Evolutionary conservation across 2,888 invertebrate genomes (phyloP).

Genomic region (Horisme vitalbata): DNA sequence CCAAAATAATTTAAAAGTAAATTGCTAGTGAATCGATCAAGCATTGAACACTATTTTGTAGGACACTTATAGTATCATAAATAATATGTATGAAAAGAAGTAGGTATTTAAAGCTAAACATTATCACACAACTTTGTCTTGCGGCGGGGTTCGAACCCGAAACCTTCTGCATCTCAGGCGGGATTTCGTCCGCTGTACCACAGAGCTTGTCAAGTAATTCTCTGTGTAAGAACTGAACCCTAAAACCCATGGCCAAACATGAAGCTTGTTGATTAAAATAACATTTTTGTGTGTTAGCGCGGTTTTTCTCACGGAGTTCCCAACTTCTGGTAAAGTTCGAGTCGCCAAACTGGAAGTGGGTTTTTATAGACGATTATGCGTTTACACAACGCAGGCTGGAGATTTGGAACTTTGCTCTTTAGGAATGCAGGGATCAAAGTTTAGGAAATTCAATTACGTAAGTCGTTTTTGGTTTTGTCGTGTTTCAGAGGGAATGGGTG

Average conservation of each 20-base stretch:
- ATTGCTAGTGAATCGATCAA: too few relatives aligned
- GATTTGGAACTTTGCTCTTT: slow-evolving; percentile 39
- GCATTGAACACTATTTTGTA: too few relatives aligned
- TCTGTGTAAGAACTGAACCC: slow-evolving; percentile 15
- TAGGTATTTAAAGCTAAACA: too few relatives aligned
- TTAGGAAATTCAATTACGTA: slow-evolving; percentile 35
- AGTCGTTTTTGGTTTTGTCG: slow-evolving; percentile 30
- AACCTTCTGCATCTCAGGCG: too few relatives aligned
- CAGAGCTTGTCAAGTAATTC: too few relatives aligned
- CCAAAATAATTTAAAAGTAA: too few relatives aligned
- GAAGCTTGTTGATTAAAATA: slow-evolving; percentile 61
- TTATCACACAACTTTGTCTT: too few relatives aligned
- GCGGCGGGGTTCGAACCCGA: too few relatives aligned
- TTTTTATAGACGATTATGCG: slow-evolving; percentile 49
- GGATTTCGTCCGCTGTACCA: too few relatives aligned
- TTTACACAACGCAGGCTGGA: slow-evolving; percentile 43
- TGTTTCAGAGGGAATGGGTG: slow-evolving; percentile 10
- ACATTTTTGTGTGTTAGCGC: slow-evolving; percentile 48
- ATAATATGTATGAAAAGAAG: too few relatives aligned
- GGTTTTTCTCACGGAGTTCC: slow-evolving; percentile 36
- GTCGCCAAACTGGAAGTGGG: slow-evolving; percentile 34
- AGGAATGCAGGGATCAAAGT: slow-evolving; percentile 37
- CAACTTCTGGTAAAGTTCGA: slow-evolving; percentile 28
- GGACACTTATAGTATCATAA: too few relatives aligned
- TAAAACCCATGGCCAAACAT: slow-evolving; percentile 31